phyloP scores from a whole-genome alignment of 2,797 vertebrate species.

The Momotus momota region DNA sequence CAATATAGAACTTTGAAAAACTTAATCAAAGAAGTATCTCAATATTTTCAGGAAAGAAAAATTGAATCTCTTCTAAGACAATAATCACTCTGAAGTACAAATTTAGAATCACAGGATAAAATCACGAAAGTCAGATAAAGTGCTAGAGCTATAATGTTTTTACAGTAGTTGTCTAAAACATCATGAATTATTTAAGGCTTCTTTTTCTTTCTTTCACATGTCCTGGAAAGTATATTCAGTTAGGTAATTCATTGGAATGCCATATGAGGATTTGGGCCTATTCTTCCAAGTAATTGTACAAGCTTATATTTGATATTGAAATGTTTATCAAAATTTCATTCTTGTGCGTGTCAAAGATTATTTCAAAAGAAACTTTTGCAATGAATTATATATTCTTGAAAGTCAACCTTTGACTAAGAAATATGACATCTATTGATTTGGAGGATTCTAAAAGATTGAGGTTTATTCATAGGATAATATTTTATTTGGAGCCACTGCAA shows the following conservation, averaged over 20 bases:
- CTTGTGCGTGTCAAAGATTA: background rate
- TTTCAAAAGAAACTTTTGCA: background rate
- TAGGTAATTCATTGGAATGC: background rate
- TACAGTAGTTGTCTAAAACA: background rate
- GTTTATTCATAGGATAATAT: background rate
- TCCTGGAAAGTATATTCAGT: background rate
- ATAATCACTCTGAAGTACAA: background rate
- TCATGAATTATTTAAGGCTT: background rate
- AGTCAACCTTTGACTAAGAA: background rate
- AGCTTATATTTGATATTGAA: background rate
- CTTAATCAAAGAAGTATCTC: background rate
- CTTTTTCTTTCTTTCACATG: background rate
- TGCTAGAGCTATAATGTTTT: background rate
- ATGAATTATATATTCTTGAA: background rate
- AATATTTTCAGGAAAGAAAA: constrained; percentile 17
- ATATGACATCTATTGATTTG: background rate
- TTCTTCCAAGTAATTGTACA: background rate
- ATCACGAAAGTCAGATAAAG: background rate
- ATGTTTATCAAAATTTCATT: background rate
- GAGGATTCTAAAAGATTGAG: background rate
- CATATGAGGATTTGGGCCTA: background rate
- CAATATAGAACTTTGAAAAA: background rate
- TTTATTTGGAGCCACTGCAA: background rate
- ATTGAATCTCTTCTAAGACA: background rate
- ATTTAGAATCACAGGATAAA: background rate